These are phyloP conservation scores for Trichonephila clavipes DNA, from an alignment of 1,140 invertebrate species.

Conservation along the genomic window DNA sequence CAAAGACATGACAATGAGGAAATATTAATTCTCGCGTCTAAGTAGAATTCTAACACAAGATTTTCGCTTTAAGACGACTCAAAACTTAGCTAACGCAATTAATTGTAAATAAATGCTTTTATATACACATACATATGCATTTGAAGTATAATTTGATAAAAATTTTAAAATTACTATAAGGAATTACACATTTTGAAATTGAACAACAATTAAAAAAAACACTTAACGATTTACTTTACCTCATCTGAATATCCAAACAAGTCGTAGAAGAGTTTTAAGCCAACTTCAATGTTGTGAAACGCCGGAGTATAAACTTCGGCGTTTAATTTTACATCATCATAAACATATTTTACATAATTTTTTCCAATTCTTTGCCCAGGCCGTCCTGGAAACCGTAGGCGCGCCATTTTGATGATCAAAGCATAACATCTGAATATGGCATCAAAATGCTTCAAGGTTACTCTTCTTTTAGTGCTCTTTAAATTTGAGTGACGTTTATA, in stretches of 20 bases:
- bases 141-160: no score
- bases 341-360: conserved; percentile 79
- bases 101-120: no score
- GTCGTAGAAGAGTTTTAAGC: conserved; percentile 81
- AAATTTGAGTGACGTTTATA: conserved; percentile 62
- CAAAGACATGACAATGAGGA: no score
- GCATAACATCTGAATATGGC: conserved; percentile 71
- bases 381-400: conserved; percentile 81
- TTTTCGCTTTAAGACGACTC: no score
- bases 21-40: no score
- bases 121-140: no score
- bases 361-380: conserved; percentile 81
- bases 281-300: conserved; percentile 79
- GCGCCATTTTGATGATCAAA: conserved; percentile 80
- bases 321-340: conserved; percentile 79
- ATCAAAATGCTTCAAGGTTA: conserved; percentile 75
- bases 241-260: conserved; percentile 82
- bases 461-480: conserved; percentile 60
- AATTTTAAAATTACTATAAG: no score
- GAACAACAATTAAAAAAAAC: no score
- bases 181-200: no score
- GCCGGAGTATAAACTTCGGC: conserved; percentile 79
- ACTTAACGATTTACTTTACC: conserved; percentile 79
- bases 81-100: no score
- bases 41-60: no score